phyloP scores from a whole-genome alignment of 1,140 invertebrate species.

The Eupristina koningsbergeri region DNA sequence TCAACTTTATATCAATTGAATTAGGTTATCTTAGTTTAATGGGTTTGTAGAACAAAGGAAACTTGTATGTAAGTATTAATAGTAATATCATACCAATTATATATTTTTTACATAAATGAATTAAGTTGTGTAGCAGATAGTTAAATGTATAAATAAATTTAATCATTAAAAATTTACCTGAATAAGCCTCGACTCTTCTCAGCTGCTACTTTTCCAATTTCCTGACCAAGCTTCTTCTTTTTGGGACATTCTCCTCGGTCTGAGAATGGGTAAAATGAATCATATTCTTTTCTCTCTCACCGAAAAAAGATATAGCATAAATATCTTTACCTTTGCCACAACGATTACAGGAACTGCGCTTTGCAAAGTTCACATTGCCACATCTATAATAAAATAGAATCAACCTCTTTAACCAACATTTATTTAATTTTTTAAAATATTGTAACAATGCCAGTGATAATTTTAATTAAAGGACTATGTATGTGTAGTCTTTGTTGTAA shows the following conservation, averaged over 20 bases:
- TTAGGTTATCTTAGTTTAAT: background rate
- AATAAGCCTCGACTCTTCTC: conserved; percentile 98
- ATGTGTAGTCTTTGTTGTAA: background rate
- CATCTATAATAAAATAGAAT: conserved; percentile 77
- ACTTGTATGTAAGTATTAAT: background rate
- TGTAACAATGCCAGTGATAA: background rate
- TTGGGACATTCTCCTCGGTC: conserved; percentile 78
- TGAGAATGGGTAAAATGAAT: conserved; percentile 57
- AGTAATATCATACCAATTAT: background rate
- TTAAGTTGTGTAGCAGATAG: background rate
- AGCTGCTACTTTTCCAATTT: conserved; percentile 97
- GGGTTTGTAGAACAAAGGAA: background rate
- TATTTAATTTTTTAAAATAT: background rate
- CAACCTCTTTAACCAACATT: background rate
- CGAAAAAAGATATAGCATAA: conserved; percentile 44
- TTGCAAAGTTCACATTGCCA: conserved; percentile 95
- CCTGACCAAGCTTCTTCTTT: conserved; percentile 94
- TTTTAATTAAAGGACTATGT: background rate
- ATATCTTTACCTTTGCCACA: conserved; percentile 82
- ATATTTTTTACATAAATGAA: background rate
- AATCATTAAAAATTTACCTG: conserved; percentile 61
- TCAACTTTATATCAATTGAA: background rate
- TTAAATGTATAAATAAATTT: background rate
- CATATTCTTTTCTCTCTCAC: conserved; percentile 45
- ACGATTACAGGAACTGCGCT: conserved; percentile 90